These are phyloP conservation scores for Siniperca undulata DNA, from an alignment of 2,797 vertebrate species.

Conservation along the genomic window DNA sequence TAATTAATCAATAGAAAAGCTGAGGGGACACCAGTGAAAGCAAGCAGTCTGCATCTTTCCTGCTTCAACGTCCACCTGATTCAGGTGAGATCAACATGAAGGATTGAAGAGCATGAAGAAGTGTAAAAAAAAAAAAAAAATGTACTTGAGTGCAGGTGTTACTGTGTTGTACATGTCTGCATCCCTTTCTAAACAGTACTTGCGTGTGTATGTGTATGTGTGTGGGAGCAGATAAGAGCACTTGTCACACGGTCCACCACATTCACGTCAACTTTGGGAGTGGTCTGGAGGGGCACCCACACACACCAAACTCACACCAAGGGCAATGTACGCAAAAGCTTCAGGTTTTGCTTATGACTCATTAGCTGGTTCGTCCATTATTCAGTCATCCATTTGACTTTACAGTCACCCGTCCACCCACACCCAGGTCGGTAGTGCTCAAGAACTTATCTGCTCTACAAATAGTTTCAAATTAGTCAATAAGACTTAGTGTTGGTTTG, in stretches of 20 bases:
- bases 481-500: not conserved
- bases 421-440: not conserved
- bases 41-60: not conserved
- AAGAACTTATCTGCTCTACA: slow-evolving; percentile 3
- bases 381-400: slow-evolving; percentile 34
- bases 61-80: slow-evolving; percentile 1
- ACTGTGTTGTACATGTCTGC: not conserved
- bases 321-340: slow-evolving; percentile 4
- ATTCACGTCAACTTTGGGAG: slow-evolving; percentile 29
- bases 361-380: slow-evolving; percentile 32
- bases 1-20: not conserved
- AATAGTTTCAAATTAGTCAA: slow-evolving; percentile 13
- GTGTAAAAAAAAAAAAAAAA: not conserved
- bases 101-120: not conserved
- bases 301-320: slow-evolving; percentile 6
- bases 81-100: not conserved
- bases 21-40: not conserved
- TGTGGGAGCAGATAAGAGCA: slow-evolving; percentile 57
- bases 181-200: slow-evolving; percentile 26
- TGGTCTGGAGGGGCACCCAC: slow-evolving; percentile 29
- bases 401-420: slow-evolving; percentile 26
- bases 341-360: slow-evolving; percentile 28
- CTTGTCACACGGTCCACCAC: slow-evolving; percentile 13
- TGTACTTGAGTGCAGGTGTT: not conserved
- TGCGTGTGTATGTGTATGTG: not conserved